Conservation (phyloP, 2,113 vertebrate genomes). For the Albula goreensis region DNA sequence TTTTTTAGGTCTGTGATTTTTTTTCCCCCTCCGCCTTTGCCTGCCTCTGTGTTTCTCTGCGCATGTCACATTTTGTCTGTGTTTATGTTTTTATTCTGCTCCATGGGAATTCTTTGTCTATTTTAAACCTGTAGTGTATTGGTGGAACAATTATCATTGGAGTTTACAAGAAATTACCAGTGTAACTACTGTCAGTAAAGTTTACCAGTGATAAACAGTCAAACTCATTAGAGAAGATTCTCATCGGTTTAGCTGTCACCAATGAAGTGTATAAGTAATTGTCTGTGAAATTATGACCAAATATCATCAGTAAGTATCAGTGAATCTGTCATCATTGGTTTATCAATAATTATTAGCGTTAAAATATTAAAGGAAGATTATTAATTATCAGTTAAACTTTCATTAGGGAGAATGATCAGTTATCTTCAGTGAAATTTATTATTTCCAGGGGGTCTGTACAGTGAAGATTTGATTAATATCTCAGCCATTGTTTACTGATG, state of each 20-base stretch:
- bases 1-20: constrained; percentile 18
- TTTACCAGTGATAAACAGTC: not conserved
- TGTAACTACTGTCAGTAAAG: not conserved
- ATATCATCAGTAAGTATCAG: too few species aligned
- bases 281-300: too few species aligned
- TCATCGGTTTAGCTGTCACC: too few species aligned
- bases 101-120: constrained; percentile 32
- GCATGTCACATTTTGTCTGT: constrained; percentile 36
- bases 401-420: not conserved
- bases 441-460: not conserved
- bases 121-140: not conserved
- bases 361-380: too few species aligned
- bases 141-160: not conserved
- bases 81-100: constrained; percentile 48
- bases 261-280: too few species aligned
- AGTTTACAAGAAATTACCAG: not conserved
- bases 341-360: too few species aligned
- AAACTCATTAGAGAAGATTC: not conserved
- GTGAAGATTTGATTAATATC: not conserved
- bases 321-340: too few species aligned
- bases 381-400: not conserved
- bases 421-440: not conserved
- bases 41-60: constrained; percentile 51
- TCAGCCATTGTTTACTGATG: too few species aligned
- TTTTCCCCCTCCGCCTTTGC: constrained; percentile 36